Evolutionary conservation across 2,888 invertebrate species (phyloP).

Genomic region (Apomyelois bistriatella): DNA sequence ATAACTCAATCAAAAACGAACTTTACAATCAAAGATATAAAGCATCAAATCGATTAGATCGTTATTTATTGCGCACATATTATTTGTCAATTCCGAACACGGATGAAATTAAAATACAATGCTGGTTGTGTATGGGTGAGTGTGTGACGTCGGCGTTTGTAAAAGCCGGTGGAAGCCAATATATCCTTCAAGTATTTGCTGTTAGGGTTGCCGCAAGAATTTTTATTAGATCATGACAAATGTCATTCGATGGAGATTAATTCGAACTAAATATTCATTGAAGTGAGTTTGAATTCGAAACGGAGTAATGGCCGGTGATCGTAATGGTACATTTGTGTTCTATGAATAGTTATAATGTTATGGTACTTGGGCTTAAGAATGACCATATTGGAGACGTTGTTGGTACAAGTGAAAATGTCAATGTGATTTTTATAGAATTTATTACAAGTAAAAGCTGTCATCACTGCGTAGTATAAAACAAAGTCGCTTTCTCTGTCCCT

Average conservation of each 20-base stretch:
- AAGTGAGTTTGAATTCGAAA: slow-evolving; percentile 4
- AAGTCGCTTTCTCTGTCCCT: too few species aligned
- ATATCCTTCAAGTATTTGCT: slow-evolving; percentile 54
- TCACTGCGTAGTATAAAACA: too few species aligned
- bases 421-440: too few species aligned
- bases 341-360: neutral
- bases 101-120: slow-evolving; percentile 72
- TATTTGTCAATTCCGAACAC: slow-evolving; percentile 63
- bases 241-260: slow-evolving; percentile 19
- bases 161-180: slow-evolving; percentile 63
- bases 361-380: neutral
- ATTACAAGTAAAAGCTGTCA: too few species aligned
- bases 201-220: slow-evolving; percentile 40
- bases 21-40: neutral
- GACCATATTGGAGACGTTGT: neutral
- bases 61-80: slow-evolving; percentile 19
- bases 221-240: slow-evolving; percentile 21
- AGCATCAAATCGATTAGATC: neutral
- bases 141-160: slow-evolving; percentile 67
- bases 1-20: slow-evolving; percentile 1
- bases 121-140: slow-evolving; percentile 52
- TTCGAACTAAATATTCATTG: slow-evolving; percentile 18
- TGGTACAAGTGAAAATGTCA: neutral
- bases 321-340: slow-evolving; percentile 2
- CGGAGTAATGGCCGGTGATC: slow-evolving; percentile 8